Evolutionary conservation across 2,888 invertebrate genomes (phyloP).

Genomic region (Neocrepidodera transversa): DNA sequence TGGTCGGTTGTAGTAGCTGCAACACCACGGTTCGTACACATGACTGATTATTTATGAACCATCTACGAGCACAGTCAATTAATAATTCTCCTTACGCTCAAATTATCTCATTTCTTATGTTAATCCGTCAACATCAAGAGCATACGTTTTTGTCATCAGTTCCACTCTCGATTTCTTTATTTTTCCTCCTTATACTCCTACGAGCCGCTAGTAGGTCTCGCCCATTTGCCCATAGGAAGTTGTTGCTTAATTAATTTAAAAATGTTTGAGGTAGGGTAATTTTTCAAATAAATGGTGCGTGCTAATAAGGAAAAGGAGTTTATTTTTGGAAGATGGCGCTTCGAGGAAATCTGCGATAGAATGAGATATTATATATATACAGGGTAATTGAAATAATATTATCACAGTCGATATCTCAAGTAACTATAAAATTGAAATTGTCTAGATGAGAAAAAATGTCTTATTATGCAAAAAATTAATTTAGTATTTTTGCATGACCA

Average conservation of each 20-base stretch:
- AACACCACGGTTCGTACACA: constrained; percentile 34
- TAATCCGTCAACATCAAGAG: constrained; percentile 45
- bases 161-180: constrained; percentile 13
- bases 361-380: too few relatives aligned
- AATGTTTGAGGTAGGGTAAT: constrained; percentile 13
- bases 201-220: background rate
- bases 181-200: constrained; percentile 13
- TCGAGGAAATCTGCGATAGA: too few relatives aligned
- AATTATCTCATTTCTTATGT: constrained; percentile 47
- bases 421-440: too few relatives aligned
- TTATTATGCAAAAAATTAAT: too few relatives aligned
- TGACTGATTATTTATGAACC: constrained; percentile 42
- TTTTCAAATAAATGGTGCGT: constrained; percentile 18
- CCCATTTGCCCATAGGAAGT: constrained; percentile 7
- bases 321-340: constrained; percentile 10
- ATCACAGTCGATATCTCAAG: too few relatives aligned
- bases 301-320: background rate
- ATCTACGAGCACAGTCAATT: constrained; percentile 45
- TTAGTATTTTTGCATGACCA: too few relatives aligned
- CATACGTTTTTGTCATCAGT: constrained; percentile 27
- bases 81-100: constrained; percentile 43
- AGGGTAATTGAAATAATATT: too few relatives aligned
- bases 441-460: too few relatives aligned
- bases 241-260: constrained; percentile 16
- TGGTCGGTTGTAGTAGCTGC: constrained; percentile 17